Evolutionary conservation across 2,888 invertebrate genomes (phyloP).

Genomic region (Tinea trinotella): DNA sequence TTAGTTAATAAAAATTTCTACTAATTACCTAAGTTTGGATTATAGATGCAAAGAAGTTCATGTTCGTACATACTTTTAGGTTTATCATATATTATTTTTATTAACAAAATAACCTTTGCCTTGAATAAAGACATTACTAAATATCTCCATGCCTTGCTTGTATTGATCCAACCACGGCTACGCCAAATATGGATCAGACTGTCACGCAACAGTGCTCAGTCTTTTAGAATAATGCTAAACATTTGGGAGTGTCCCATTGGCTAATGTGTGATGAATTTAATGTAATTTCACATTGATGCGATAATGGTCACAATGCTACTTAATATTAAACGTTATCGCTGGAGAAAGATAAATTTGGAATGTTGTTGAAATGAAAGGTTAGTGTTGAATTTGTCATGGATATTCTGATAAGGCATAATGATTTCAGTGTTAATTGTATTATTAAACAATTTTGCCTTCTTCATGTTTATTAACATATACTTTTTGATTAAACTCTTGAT

Average conservation of each 20-base stretch:
- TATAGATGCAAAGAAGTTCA: too few species aligned
- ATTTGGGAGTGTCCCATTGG: slow-evolving; percentile 23
- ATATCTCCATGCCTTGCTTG: slow-evolving; percentile 14
- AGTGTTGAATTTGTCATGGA: slow-evolving; percentile 19
- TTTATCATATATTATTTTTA: neutral
- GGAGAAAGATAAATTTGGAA: slow-evolving; percentile 8
- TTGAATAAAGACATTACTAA: slow-evolving; percentile 5
- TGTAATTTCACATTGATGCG: neutral
- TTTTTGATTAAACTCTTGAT: too few species aligned
- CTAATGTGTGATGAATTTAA: neutral
- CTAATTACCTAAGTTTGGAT: too few species aligned
- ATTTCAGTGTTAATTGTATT: too few species aligned
- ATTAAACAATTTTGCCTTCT: too few species aligned
- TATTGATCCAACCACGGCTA: slow-evolving; percentile 28
- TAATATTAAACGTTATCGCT: neutral
- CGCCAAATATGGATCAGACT: slow-evolving; percentile 10
- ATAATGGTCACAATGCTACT: slow-evolving; percentile 3
- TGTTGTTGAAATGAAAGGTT: slow-evolving; percentile 12
- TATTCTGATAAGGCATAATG: neutral
- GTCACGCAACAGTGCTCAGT: slow-evolving; percentile 21
- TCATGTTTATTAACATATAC: too few species aligned
- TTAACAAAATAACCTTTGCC: neutral
- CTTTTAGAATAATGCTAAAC: slow-evolving; percentile 19
- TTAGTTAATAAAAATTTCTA: too few species aligned
- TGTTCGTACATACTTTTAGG: too few species aligned